Evolutionary conservation across 2,113 vertebrate genomes (phyloP), one percentile per base, ranked within the genome.

Genomic region (Noturus placidus): DNA sequence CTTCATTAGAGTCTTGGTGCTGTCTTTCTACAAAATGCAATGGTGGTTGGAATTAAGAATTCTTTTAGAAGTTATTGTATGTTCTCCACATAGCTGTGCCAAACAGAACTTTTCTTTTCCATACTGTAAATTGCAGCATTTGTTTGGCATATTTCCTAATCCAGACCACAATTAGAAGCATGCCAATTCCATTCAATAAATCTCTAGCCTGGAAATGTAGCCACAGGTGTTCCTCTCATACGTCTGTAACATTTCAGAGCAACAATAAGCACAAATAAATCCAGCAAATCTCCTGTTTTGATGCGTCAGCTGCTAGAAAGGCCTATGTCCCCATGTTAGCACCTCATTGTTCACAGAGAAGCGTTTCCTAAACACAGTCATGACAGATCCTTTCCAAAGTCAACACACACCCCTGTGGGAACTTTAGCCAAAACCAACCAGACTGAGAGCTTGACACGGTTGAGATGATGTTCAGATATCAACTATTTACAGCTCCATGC

Each of bases 311-410:
- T 87, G 33, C 70, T 83, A 56, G 50, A 82, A 56, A 87, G 56
- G 15, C 84, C 83, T 27, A 74, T 89, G 78, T 86, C 76, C 85
- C 78, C 59, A 65, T 83, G 82, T 90, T 91, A 88, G 88, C 86
- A 88, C 27, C 82, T 86, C 76, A 87, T 91, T 91, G 89, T 91
- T 92, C 76, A 70, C 25, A 86, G 87, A 82, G 85, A 85, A n/a
- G 63, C 33, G 59, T 83, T 82, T 87, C 82, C 89, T 86, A 87
- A 88, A 87, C 88, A 83, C 8, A 86, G 79, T 82, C 74, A 59
- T 88, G 82, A 87, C 65, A 76, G 59, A 80, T 84, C 50, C 27
- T 82, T 77, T 89, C 67, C 84, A 87, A 89, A 86, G 84, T 88
- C 61, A 89, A 86, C 87, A 89, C 30, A n/a, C 30, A 38, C 61